phyloP scores from a whole-genome alignment of 2,113 vertebrate species.

The Turdus rufiventris region DNA sequence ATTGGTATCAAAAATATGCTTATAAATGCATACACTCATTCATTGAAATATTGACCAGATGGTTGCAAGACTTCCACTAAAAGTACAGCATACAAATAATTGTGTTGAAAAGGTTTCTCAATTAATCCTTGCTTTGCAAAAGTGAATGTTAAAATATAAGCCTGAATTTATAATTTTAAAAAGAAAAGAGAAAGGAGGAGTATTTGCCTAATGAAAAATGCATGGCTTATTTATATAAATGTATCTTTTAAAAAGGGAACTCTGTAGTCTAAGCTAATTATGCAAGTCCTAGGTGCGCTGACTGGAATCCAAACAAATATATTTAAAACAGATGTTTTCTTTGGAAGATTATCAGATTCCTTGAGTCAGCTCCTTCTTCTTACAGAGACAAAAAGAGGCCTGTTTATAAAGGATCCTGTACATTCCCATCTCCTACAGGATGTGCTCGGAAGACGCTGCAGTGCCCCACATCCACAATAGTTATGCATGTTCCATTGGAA shows the following conservation, averaged over 20 bases:
- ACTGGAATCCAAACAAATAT: conserved; percentile 73
- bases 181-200: background rate
- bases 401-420: conserved; percentile 9
- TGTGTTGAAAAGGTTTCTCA: background rate
- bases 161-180: background rate
- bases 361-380: conserved; percentile 59
- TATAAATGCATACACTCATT: background rate
- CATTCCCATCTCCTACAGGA: conserved; percentile 3
- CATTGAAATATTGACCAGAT: background rate
- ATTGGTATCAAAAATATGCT: background rate
- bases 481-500: background rate
- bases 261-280: conserved; percentile 72
- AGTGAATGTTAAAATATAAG: conserved; percentile 7
- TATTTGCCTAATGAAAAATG: conserved; percentile 68
- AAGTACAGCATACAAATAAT: background rate
- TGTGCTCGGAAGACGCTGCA: background rate
- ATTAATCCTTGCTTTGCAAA: conserved; percentile 20
- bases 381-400: conserved; percentile 18
- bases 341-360: conserved; percentile 64
- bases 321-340: conserved; percentile 74
- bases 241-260: conserved; percentile 68
- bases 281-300: conserved; percentile 59
- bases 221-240: conserved; percentile 68
- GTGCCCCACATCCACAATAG: background rate
- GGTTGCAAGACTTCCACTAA: background rate